Evolutionary conservation across 2,797 vertebrate species (phyloP).

Genomic region (Catamblyrhynchus diadema): DNA sequence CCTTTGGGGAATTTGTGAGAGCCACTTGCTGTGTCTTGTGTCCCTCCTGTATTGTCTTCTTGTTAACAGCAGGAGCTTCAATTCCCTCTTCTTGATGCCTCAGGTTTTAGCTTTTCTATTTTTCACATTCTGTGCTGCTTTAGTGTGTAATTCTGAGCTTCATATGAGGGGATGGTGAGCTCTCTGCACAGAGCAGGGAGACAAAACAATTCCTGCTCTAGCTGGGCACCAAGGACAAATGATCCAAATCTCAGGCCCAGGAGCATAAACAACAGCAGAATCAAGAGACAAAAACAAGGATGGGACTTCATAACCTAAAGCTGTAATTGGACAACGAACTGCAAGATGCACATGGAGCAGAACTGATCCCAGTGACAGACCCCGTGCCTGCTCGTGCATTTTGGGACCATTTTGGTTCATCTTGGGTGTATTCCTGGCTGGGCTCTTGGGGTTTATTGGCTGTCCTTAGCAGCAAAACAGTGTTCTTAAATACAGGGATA

Average conservation of each 20-base stretch:
- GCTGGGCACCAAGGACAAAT: neutral
- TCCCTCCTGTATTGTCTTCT: neutral
- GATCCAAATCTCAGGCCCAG: neutral
- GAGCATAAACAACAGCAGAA: neutral
- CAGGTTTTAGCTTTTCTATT: neutral
- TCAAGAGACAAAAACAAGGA: neutral
- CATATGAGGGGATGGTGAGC: rapidly evolving
- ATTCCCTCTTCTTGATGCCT: neutral
- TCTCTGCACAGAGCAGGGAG: neutral
- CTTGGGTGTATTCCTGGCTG: neutral
- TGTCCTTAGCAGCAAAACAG: too few relatives aligned
- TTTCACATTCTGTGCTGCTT: neutral
- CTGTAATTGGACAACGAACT: neutral
- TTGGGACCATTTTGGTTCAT: neutral
- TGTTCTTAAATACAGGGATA: too few relatives aligned
- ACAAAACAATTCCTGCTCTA: neutral
- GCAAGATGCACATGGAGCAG: neutral
- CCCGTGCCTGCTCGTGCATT: rapidly evolving
- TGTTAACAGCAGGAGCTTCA: neutral
- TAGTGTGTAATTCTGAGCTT: neutral
- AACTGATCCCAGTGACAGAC: rapidly evolving
- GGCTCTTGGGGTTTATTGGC: neutral
- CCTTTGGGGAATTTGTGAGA: neutral
- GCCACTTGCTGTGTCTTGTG: neutral
- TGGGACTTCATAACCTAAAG: neutral